Evolutionary conservation across 2,888 invertebrate species (phyloP), one percentile per base, ranked within the genome.

Genomic region (Harpalus rubripes): DNA sequence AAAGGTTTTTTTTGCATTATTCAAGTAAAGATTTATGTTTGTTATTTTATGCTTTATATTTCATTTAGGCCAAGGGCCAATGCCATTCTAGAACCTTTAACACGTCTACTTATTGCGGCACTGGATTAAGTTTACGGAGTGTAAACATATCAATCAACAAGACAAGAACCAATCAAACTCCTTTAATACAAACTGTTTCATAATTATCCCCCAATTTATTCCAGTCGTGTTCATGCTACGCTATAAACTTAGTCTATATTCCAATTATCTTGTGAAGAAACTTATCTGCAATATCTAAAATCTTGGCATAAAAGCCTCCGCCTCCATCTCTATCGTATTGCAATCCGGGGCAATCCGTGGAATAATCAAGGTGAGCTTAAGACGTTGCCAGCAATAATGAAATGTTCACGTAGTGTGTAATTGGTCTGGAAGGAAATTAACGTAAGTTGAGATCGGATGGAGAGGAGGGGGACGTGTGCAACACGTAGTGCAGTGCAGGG

Each of bases 351-450:
- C 72, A 74, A 74, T 74, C 72, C 72, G 44, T n/a, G 72, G 72
- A 74, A 74, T 74, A 74, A 74, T 74, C 72, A 74, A 74, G 72
- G 44, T 74, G 72, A 52, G 72, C 72, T 74, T 74, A 74, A 74
- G 72, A 74, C 18, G 72, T 74, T 74, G 44, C 72, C 44, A 44
- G 72, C 72, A 74, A 82, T 82, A 82, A 82, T 82, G 82, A 82
- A 82, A 82, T 82, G 82, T 82, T 65, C 82, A 82, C 82, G 82
- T 82, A 82, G 68, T 82, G 82, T 82, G 72, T 82, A 82, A 82
- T 82, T 82, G 82, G 72, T 74, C 72, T 74, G 44, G 72, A 15
- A 74, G 72, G 44, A 74, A 74, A 74, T 74, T 74, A 74, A 52
- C 72, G 72, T 74, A 44, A 74, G 72, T 44, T 18, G 44, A 12